Evolutionary conservation across 2,888 invertebrate genomes (phyloP).

Genomic region (Cerastis leucographa): DNA sequence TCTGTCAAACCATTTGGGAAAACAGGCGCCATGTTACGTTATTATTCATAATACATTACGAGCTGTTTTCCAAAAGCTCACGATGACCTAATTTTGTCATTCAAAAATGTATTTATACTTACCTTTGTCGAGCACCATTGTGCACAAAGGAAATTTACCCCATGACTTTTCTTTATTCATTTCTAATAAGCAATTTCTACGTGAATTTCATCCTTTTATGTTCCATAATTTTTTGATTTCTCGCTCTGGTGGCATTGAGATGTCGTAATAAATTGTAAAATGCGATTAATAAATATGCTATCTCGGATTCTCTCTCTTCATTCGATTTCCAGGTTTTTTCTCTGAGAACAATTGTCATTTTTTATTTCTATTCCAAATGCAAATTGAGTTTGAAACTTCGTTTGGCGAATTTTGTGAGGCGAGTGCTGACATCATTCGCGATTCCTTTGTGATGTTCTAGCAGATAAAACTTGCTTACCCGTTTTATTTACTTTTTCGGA

Average conservation of each 20-base stretch:
- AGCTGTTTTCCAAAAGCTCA: background rate
- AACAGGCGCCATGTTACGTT: background rate
- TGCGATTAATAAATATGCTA: conserved; percentile 70
- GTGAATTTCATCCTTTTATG: conserved; percentile 45
- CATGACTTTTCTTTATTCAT: conserved; percentile 19
- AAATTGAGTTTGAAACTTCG: conserved; percentile 83
- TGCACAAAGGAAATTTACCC: background rate
- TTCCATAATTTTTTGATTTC: conserved; percentile 51
- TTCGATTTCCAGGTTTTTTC: conserved; percentile 71
- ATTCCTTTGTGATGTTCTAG: conserved; percentile 69
- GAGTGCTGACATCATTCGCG: conserved; percentile 70
- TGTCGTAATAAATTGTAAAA: conserved; percentile 66
- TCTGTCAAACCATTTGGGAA: background rate
- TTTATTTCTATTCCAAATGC: conserved; percentile 81
- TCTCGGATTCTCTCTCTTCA: conserved; percentile 60
- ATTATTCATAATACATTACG: background rate
- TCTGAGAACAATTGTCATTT: conserved; percentile 75
- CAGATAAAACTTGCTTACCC: conserved; percentile 48
- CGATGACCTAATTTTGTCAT: conserved; percentile 5
- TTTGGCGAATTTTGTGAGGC: conserved; percentile 75
- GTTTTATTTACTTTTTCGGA: conserved; percentile 43
- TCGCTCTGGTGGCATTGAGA: conserved; percentile 39
- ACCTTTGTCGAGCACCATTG: conserved; percentile 19
- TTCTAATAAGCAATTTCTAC: conserved; percentile 40
- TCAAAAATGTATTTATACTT: conserved; percentile 10